phyloP scores from a whole-genome alignment of 2,113 vertebrate genomes.

The Antechinus stuartii region DNA sequence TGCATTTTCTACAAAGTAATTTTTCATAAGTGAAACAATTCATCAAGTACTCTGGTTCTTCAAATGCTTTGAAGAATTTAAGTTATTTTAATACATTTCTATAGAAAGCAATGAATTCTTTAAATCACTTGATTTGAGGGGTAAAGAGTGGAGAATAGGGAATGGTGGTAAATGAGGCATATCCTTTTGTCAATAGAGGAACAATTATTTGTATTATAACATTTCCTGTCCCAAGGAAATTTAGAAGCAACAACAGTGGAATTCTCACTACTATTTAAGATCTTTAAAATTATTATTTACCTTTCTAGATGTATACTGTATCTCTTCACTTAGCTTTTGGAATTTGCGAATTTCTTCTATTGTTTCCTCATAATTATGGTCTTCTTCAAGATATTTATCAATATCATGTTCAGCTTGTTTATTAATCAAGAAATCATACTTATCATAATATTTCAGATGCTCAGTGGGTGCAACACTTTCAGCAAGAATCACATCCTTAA shows the following conservation, averaged over 20 bases:
- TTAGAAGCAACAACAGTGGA: not conserved
- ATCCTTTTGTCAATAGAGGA: not conserved
- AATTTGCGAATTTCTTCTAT: slow-evolving; percentile 88
- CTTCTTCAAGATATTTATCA: slow-evolving; percentile 86
- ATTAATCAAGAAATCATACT: slow-evolving; percentile 87
- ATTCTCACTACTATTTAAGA: not conserved
- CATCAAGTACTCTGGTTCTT: not conserved
- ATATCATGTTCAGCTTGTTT: slow-evolving; percentile 87
- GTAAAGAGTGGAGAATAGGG: too few relatives aligned
- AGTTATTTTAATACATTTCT: not conserved
- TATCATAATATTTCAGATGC: slow-evolving; percentile 88
- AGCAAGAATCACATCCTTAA: slow-evolving; percentile 83
- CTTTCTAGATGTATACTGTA: slow-evolving; percentile 87
- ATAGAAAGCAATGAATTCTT: not conserved
- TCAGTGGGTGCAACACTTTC: slow-evolving; percentile 85
- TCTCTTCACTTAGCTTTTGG: slow-evolving; percentile 88
- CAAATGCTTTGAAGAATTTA: not conserved
- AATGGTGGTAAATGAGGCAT: not conserved
- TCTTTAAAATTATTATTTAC: slow-evolving; percentile 72
- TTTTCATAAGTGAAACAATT: slow-evolving; percentile 26
- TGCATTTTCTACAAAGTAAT: not conserved
- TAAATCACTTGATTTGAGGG: not conserved
- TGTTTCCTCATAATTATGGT: slow-evolving; percentile 87
- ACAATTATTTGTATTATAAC: not conserved
- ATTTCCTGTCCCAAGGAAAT: not conserved